These are phyloP conservation scores for Centrocercus urophasianus DNA, from an alignment of 2,113 vertebrate species.

Conservation along the genomic window DNA sequence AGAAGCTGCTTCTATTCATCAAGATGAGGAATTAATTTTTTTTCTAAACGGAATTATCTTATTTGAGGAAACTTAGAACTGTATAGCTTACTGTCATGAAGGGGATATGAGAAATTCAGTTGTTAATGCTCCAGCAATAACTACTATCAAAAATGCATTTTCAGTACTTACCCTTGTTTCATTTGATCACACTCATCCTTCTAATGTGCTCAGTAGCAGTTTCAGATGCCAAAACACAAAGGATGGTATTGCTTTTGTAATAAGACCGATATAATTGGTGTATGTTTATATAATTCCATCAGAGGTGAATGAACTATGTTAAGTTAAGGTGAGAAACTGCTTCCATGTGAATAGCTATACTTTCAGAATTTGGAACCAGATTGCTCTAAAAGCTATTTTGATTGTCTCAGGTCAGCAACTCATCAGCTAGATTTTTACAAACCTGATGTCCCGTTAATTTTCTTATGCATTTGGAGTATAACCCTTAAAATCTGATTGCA, in stretches of 20 bases:
- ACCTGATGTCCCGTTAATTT: background rate
- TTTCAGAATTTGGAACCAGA: background rate
- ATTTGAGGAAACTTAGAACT: background rate
- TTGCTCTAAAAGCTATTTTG: background rate
- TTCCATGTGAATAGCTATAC: background rate
- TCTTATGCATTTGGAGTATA: background rate
- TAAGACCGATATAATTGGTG: background rate
- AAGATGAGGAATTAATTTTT: background rate
- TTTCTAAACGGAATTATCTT: conserved; percentile 4
- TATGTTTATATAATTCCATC: background rate
- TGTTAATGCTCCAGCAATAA: background rate
- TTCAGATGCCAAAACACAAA: background rate
- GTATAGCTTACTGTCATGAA: background rate
- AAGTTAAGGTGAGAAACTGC: background rate
- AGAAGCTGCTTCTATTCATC: background rate
- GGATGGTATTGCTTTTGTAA: background rate
- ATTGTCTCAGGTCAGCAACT: background rate
- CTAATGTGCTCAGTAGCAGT: background rate
- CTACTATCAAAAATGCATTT: background rate
- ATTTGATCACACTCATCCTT: background rate
- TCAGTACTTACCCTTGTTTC: background rate
- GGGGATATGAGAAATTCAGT: background rate
- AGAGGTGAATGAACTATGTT: background rate
- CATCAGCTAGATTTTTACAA: background rate
- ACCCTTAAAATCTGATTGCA: background rate